Evolutionary conservation across 1,140 invertebrate species (phyloP).

Genomic region (Monochamus saltuarius): DNA sequence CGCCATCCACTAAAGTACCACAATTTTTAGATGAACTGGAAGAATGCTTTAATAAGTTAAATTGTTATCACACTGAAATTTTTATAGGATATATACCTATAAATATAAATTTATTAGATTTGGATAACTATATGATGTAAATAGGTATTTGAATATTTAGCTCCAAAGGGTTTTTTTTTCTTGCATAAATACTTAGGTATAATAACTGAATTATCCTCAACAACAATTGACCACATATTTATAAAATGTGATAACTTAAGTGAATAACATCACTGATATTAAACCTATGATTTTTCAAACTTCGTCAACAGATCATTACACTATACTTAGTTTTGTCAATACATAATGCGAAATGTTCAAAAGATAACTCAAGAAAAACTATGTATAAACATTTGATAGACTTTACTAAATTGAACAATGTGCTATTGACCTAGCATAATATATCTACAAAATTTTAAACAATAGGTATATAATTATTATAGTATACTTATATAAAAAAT

Average conservation of each 20-base stretch:
- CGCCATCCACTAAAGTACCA: no score
- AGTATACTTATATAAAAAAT: no score
- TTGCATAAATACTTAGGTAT: not conserved
- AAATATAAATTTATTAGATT: not conserved
- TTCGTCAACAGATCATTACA: no score
- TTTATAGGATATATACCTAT: not conserved
- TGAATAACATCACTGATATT: no score
- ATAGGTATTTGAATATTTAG: no score
- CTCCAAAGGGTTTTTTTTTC: not conserved
- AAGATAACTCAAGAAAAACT: not conserved
- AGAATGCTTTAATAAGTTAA: no score
- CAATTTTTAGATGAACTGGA: no score
- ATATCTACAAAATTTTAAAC: not conserved
- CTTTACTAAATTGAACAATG: not conserved
- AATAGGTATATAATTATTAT: no score
- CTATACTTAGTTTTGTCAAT: no score
- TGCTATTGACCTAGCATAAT: not conserved
- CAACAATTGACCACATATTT: not conserved
- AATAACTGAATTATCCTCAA: not conserved
- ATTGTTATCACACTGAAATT: not conserved
- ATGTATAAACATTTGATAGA: not conserved
- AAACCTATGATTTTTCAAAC: no score
- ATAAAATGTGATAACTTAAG: no score
- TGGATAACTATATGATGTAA: not conserved
- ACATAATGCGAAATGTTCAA: not conserved